Base-by-base conservation (phyloP, 2,888 invertebrate genomes). In the Teleiodes luculella region DNA sequence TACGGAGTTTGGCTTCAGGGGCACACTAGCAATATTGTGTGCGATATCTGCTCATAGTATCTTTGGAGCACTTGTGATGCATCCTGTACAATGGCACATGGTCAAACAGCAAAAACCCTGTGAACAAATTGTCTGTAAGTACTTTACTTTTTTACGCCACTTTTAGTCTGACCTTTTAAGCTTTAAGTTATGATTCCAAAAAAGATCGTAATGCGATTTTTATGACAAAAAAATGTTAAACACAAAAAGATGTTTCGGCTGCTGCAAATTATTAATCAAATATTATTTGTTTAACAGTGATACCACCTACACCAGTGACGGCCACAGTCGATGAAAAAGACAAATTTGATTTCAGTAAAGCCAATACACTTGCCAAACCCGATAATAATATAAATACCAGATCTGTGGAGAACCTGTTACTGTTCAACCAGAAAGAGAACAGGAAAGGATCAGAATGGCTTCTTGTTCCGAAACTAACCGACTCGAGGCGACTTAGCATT, bases 31-130 rank as follows among this genome's bases (percentile, higher is more conserved):
- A 0, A 88, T 95, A 49, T 71, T 93, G 5, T 93, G 94, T 4
- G 95, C 91, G 0, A 81, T 95, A 60, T 93, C 94, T 60, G 86
- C 93, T 3, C 91, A 95, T 64, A 91, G 92, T 53, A 89, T 95
- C 64, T 84, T 93, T 16, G 95, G 94, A 7, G 93, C 94, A 79
- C 66, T 92, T 36, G 85, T 93, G 49, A 91, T 95, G 91, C 94
- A 94, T 65, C 95, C 95, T 2, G 93, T 94, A 0, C 90, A 93
- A 65, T 93, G 94, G 94, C 93, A 95, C 64, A 91, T 93, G 91
- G 88, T 90, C 2, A 86, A 84, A 53, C 75, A 78, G 53, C 63
- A 66, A 39, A 88, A 87, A 58, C 73, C 83, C 1, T 83, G 83
- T 57, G 83, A 86, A 61, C 80, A 79, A 69, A 83, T 85, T 68